Percentiles rank a stretch among this genome's conserved stretches.
Evolutionary conservation across 2,888 invertebrate genomes (phyloP).

Genomic region (Tetanocera ferruginea): DNA sequence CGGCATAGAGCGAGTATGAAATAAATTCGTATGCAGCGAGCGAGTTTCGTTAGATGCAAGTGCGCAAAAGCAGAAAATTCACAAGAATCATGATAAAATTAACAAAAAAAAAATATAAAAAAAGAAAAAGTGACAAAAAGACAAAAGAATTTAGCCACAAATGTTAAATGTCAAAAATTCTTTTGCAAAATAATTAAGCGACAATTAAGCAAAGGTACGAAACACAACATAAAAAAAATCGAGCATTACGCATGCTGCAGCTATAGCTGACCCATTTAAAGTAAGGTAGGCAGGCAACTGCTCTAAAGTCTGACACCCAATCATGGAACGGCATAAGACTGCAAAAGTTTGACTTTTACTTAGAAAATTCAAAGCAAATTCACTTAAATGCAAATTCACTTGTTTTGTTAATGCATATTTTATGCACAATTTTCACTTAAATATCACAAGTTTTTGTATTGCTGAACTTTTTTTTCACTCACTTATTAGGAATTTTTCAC

Average conservation of each 20-base stretch:
- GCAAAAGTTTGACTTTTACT: neutral
- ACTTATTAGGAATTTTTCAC: neutral
- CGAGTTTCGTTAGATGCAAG: neutral
- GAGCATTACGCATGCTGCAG: too few relatives aligned
- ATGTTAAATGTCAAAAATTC: neutral
- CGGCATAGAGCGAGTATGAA: too few relatives aligned
- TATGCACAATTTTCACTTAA: neutral
- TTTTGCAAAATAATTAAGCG: too few relatives aligned
- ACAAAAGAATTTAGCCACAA: neutral
- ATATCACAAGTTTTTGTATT: neutral
- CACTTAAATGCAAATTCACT: too few relatives aligned
- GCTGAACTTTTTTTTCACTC: neutral
- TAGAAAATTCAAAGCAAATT: neutral
- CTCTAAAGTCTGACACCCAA: too few relatives aligned
- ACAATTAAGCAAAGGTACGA: too few relatives aligned
- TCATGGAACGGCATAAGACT: neutral
- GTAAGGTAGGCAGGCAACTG: too few relatives aligned
- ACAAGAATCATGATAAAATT: neutral
- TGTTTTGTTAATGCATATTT: too few relatives aligned
- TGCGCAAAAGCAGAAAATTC: neutral
- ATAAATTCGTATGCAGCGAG: too few relatives aligned
- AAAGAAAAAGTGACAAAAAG: neutral
- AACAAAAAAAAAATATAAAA: neutral
- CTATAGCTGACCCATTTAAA: too few relatives aligned
- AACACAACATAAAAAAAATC: too few relatives aligned